Conservation (phyloP, 1,140 invertebrate genomes). For the Euura lappo region DNA sequence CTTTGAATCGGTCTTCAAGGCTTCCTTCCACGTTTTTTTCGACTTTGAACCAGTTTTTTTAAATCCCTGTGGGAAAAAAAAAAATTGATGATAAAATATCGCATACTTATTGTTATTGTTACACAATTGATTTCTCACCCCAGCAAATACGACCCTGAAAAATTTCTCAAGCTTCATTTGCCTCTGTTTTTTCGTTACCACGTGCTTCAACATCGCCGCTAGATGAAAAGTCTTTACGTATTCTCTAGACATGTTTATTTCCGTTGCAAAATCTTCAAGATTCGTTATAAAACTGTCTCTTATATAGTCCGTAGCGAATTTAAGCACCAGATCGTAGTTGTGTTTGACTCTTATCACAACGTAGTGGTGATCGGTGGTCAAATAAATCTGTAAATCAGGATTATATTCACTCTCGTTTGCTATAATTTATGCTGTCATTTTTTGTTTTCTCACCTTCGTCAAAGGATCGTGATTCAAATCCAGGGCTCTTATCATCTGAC, state of each 20-base stretch:
- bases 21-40: slow-evolving; percentile 49
- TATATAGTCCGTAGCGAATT: slow-evolving; percentile 48
- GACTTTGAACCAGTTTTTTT: slow-evolving; percentile 2
- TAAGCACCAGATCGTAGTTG: slow-evolving; percentile 67
- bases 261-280: slow-evolving; percentile 46
- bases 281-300: slow-evolving; percentile 43
- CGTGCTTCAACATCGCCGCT: slow-evolving; percentile 45
- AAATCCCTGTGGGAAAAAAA: neutral
- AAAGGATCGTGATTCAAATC: slow-evolving; percentile 37
- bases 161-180: slow-evolving; percentile 61
- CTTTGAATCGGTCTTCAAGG: slow-evolving; percentile 50
- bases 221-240: slow-evolving; percentile 35
- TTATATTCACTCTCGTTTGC: neutral
- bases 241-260: slow-evolving; percentile 31
- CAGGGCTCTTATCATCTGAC: slow-evolving; percentile 48
- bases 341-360: slow-evolving; percentile 63
- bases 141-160: slow-evolving; percentile 62
- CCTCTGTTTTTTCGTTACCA: slow-evolving; percentile 57
- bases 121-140: slow-evolving; percentile 34
- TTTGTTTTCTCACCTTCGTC: neutral
- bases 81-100: neutral
- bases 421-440: neutral
- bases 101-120: no score
- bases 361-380: slow-evolving; percentile 56
- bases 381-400: slow-evolving; percentile 33